phyloP scores from a whole-genome alignment of 2,888 invertebrate species.

The Macrostomum cliftonense region DNA sequence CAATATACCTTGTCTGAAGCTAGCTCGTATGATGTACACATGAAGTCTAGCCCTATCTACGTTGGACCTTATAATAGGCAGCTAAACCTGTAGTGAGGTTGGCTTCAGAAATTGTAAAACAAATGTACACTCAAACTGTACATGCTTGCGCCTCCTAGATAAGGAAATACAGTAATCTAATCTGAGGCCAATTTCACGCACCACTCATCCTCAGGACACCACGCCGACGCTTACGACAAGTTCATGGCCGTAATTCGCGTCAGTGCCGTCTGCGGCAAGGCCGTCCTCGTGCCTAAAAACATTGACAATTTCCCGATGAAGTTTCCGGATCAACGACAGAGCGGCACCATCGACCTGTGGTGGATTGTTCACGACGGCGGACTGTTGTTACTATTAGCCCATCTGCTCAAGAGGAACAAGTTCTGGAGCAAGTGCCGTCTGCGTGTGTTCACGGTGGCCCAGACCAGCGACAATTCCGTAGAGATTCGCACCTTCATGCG shows the following conservation, averaged over 20 bases:
- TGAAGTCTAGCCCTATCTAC: too few relatives aligned
- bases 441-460: constrained; percentile 91
- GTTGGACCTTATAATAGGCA: too few relatives aligned
- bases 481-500: constrained; percentile 91
- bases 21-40: too few relatives aligned
- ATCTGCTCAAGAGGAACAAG: constrained; percentile 48
- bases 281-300: constrained; percentile 85
- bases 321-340: constrained; percentile 44
- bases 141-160: too few relatives aligned
- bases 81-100: too few relatives aligned
- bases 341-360: constrained; percentile 95
- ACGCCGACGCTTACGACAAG: neutral
- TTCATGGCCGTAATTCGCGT: neutral
- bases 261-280: constrained; percentile 47
- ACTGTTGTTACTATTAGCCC: constrained; percentile 82
- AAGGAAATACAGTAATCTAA: too few relatives aligned
- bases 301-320: constrained; percentile 86
- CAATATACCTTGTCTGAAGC: too few relatives aligned
- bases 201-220: neutral
- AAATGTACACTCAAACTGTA: too few relatives aligned
- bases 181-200: too few relatives aligned
- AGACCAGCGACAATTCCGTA: constrained; percentile 95
- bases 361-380: constrained; percentile 99
- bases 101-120: too few relatives aligned
- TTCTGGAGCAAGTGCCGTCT: constrained; percentile 90